Base-by-base conservation (phyloP, 2,113 vertebrate genomes). In the Felis chaus region DNA sequence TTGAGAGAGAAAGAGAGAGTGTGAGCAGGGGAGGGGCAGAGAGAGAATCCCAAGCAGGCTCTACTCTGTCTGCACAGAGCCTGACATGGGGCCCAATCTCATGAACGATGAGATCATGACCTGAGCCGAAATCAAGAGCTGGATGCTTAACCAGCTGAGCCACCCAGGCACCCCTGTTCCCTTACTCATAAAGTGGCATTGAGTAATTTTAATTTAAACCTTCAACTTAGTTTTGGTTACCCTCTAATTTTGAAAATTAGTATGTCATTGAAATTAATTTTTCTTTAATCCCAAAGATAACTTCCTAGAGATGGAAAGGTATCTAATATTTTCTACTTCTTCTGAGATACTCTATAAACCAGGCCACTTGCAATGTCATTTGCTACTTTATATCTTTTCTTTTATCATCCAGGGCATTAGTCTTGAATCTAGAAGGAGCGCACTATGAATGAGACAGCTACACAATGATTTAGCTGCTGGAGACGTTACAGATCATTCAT, bases 161-260 rank as follows among this genome's bases (percentile, higher is more conserved):
- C 57, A 61, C 57, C 57, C 21, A 61, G 23, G 19, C 57, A 23
- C 57, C 8, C 57, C 57, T 57, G 55, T 91, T 76, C 15, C 31
- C 23, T 91, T 91, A 57, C 27, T 96, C n/a, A 87, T 86, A 69
- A 76, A 71, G 39, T 88, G 23, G 23, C 45, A 91, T 45, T 61
- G 29, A 71, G 33, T 31, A 68, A 80, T 87, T 98, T 97, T 79
- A 87, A 85, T 78, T 81, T 89, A 76, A 96, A 96, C 29, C 89
- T 33, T 96, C 36, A 95, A 80, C 27, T 50, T 84, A 94, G 7
- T 57, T 97, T 97, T 90, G 50, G 11, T 80, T 74, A 80, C 48
- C 21, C 8, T 93, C 7, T 63, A n/a, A 16, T 87, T 91, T 89
- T 93, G 55, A 93, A 92, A 90, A 55, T 79, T 95, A 86, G 48